Percentiles rank a stretch among this genome's conserved stretches.
Evolutionary conservation across 2,888 invertebrate species (phyloP).

Genomic region (Achlya flavicornis): DNA sequence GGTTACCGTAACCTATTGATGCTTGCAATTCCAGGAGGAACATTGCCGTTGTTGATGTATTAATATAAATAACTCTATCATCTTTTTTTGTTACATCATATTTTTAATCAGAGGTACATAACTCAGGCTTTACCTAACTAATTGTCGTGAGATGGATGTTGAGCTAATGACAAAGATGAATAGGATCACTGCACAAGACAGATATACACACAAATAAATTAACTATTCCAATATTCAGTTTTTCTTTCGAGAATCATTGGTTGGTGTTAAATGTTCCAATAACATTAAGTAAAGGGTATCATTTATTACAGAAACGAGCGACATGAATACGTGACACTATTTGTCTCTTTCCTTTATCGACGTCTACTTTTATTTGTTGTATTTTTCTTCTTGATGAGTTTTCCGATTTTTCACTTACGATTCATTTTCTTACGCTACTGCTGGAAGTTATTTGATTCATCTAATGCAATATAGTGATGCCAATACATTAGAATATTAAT

Average conservation of each 20-base stretch:
- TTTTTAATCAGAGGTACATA: too few relatives aligned
- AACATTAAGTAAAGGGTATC: conserved; percentile 57
- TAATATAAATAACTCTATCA: too few relatives aligned
- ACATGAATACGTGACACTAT: conserved; percentile 28
- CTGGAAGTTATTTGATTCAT: neutral
- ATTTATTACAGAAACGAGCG: conserved; percentile 47
- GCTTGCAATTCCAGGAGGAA: too few relatives aligned
- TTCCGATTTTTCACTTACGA: conserved; percentile 26
- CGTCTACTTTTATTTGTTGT: conserved; percentile 21
- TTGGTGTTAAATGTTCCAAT: conserved; percentile 30
- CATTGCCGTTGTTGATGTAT: too few relatives aligned
- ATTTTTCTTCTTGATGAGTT: conserved; percentile 25
- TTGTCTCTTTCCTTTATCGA: conserved; percentile 45
- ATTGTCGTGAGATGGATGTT: too few relatives aligned
- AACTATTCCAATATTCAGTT: neutral
- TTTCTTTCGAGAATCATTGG: conserved; percentile 13
- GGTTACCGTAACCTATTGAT: too few relatives aligned
- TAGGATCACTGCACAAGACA: too few relatives aligned
- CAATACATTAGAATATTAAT: too few relatives aligned
- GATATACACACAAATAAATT: neutral
- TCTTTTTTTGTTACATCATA: too few relatives aligned
- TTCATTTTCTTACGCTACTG: neutral
- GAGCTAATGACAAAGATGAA: too few relatives aligned
- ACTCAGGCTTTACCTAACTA: too few relatives aligned
- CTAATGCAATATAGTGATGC: too few relatives aligned